Conservation (phyloP, 2,888 invertebrate genomes). For the Drosophila greeni region DNA sequence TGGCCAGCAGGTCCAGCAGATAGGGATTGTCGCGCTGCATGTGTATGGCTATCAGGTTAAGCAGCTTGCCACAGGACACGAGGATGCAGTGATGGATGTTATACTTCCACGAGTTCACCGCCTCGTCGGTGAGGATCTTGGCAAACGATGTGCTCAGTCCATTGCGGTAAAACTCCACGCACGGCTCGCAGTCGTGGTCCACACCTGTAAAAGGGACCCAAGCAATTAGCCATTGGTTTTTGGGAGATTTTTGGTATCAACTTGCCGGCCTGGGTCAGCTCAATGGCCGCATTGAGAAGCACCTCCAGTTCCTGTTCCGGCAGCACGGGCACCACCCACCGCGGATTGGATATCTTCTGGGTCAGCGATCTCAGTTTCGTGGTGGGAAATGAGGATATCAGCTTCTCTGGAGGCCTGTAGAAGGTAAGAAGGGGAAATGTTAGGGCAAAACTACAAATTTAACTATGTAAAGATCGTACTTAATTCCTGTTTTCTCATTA, state of each 20-base stretch:
- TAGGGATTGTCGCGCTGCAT: conserved; percentile 94
- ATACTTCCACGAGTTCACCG: conserved; percentile 97
- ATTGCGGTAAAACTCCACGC: conserved; percentile 96
- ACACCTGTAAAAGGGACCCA: conserved; percentile 81
- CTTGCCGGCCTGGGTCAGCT: conserved; percentile 89
- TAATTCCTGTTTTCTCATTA: not conserved
- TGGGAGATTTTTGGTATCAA: rapidly evolving
- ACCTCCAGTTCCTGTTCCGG: conserved; percentile 97
- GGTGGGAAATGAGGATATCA: conserved; percentile 85
- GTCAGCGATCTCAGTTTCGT: conserved; percentile 92
- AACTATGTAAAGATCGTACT: not conserved
- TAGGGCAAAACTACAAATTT: not conserved
- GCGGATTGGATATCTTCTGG: conserved; percentile 96
- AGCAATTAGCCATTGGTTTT: not conserved
- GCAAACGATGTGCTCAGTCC: conserved; percentile 96
- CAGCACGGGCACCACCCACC: conserved; percentile 98
- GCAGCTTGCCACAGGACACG: conserved; percentile 93
- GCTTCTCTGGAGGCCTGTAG: conserved; percentile 77
- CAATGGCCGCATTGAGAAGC: conserved; percentile 92
- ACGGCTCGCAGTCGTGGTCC: conserved; percentile 92
- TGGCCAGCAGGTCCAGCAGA: conserved; percentile 92
- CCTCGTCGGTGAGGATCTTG: conserved; percentile 97
- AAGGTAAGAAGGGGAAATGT: not conserved
- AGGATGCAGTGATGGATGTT: conserved; percentile 98
- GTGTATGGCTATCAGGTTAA: conserved; percentile 95